Percentiles rank a stretch among this genome's conserved stretches.
phyloP scores from a whole-genome alignment of 2,113 vertebrate genomes.

The Alethe castanea region DNA sequence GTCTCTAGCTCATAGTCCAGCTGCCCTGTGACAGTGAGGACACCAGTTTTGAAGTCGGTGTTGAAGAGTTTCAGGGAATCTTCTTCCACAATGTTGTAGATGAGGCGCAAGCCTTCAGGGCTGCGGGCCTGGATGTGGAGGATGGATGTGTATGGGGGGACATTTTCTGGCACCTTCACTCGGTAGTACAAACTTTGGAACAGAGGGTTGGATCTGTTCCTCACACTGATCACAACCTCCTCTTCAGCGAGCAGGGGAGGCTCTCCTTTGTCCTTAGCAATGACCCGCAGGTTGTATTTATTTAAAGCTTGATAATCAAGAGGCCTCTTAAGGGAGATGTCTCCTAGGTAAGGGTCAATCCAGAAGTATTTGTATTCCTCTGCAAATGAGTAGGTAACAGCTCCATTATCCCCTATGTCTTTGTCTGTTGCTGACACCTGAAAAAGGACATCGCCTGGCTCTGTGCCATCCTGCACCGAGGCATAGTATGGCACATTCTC shows the following conservation, averaged over 20 bases:
- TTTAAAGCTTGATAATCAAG: constrained; percentile 90
- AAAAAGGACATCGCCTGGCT: constrained; percentile 92
- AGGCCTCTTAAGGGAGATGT: constrained; percentile 88
- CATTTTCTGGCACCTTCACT: constrained; percentile 90
- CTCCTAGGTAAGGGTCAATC: constrained; percentile 89
- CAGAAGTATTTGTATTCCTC: constrained; percentile 88
- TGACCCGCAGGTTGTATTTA: constrained; percentile 86
- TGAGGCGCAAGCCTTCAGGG: constrained; percentile 90
- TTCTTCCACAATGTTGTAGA: constrained; percentile 92
- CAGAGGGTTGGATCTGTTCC: constrained; percentile 90
- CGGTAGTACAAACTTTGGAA: constrained; percentile 91
- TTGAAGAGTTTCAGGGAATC: constrained; percentile 84
- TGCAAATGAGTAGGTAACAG: constrained; percentile 81
- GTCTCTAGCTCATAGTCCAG: constrained; percentile 88
- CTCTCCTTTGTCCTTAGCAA: constrained; percentile 82
- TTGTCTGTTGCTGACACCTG: constrained; percentile 86
- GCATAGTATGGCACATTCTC: constrained; percentile 87
- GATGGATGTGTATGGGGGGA: constrained; percentile 86
- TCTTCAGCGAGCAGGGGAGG: constrained; percentile 76
- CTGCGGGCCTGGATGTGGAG: constrained; percentile 94
- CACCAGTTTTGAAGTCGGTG: constrained; percentile 92
- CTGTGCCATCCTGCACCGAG: constrained; percentile 83
- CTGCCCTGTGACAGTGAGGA: constrained; percentile 84
- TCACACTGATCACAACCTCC: constrained; percentile 86
- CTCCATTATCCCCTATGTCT: constrained; percentile 85